Conservation (phyloP, 2,888 invertebrate genomes). For the Lasioglossum morio region DNA sequence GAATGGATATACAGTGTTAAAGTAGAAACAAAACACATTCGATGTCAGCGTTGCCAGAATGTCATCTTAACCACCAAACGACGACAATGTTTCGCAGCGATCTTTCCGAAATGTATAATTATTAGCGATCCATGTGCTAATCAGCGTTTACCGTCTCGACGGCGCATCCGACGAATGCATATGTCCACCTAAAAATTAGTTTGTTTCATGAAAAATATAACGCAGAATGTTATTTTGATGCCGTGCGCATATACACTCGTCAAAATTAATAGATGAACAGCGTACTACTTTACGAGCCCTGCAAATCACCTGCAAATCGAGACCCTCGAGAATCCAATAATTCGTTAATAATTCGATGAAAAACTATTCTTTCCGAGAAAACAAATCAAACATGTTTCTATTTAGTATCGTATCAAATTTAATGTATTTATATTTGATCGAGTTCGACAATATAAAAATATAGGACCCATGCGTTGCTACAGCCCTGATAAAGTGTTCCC, state of each 20-base stretch:
- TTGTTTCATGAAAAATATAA: conserved; percentile 34
- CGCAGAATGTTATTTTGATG: conserved; percentile 46
- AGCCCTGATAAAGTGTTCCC: background rate
- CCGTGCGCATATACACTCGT: conserved; percentile 29
- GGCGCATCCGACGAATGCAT: conserved; percentile 7
- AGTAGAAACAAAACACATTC: conserved; percentile 50
- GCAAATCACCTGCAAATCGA: too few species aligned
- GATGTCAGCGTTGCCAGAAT: conserved; percentile 47
- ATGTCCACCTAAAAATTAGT: conserved; percentile 9
- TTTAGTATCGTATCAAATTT: background rate
- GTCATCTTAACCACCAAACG: conserved; percentile 52
- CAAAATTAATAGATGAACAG: conserved; percentile 14
- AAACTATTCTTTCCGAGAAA: background rate
- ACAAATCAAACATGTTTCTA: conserved; percentile 8
- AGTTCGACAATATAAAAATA: background rate
- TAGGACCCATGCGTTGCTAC: background rate
- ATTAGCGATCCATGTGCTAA: conserved; percentile 17
- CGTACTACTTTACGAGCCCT: background rate
- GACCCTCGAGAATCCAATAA: background rate
- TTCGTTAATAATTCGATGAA: background rate
- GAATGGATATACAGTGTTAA: conserved; percentile 13
- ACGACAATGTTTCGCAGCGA: conserved; percentile 18
- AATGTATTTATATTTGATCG: conserved; percentile 6
- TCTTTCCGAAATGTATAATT: conserved; percentile 5
- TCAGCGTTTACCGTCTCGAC: conserved; percentile 4